Evolutionary conservation across 2,888 invertebrate species (phyloP).

Genomic region (Synergus japonicus): DNA sequence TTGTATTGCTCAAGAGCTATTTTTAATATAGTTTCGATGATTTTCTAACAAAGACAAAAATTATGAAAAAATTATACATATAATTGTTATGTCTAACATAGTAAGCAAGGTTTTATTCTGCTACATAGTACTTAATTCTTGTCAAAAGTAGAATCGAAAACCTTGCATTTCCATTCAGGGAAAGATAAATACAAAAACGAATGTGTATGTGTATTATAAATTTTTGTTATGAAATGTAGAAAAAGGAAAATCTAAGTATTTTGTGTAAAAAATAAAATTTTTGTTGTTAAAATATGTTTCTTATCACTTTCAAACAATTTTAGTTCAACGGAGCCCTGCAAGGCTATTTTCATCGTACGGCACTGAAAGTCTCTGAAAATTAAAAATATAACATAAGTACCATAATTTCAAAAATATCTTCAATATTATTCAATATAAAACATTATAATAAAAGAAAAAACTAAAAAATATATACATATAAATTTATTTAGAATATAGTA

Average conservation of each 20-base stretch:
- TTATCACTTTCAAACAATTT: neutral
- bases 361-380: too few relatives aligned
- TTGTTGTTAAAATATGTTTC: neutral
- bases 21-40: neutral
- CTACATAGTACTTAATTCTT: neutral
- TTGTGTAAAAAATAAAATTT: neutral
- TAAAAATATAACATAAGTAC: too few relatives aligned
- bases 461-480: neutral
- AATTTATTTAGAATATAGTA: neutral
- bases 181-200: neutral
- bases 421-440: too few relatives aligned
- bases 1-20: neutral
- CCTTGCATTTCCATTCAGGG: neutral
- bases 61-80: neutral
- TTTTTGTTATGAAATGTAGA: conserved; percentile 4
- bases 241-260: neutral
- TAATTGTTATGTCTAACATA: neutral
- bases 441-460: neutral
- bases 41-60: neutral
- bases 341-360: too few relatives aligned
- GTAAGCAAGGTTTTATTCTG: neutral
- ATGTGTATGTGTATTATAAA: neutral
- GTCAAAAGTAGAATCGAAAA: neutral
- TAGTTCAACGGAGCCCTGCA: too few relatives aligned
- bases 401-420: too few relatives aligned